Conservation (phyloP, 2,113 vertebrate species). For the Sebastes fasciatus region DNA sequence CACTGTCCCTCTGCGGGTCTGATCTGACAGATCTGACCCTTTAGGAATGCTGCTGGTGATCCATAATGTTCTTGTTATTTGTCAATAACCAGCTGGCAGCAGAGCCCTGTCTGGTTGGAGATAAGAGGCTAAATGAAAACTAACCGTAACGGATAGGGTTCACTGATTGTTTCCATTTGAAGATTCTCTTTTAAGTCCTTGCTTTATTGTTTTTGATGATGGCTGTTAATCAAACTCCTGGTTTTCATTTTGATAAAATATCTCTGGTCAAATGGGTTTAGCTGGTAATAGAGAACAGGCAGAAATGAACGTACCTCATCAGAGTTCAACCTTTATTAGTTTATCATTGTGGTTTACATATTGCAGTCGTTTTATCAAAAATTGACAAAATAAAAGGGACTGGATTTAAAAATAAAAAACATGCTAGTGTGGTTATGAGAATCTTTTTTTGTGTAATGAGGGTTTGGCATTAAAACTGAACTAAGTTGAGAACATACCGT, state of each 20-base stretch:
- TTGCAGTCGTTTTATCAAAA: conserved; percentile 22
- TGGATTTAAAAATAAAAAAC: conserved; percentile 9
- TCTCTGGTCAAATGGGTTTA: conserved; percentile 40
- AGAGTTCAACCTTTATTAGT: conserved; percentile 29
- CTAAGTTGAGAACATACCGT: background rate
- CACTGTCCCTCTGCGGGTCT: background rate
- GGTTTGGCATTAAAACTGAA: conserved; percentile 17
- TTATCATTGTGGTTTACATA: conserved; percentile 33
- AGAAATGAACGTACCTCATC: conserved; percentile 31
- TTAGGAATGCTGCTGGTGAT: background rate
- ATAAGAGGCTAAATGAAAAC: conserved; percentile 40
- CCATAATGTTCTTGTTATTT: conserved; percentile 50
- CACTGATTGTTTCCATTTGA: conserved; percentile 58
- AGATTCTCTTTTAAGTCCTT: conserved; percentile 47
- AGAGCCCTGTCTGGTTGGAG: background rate
- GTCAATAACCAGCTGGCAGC: conserved; percentile 42
- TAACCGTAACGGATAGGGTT: conserved; percentile 16
- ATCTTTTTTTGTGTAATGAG: conserved; percentile 3
- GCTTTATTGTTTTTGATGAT: conserved; percentile 38
- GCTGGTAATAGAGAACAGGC: conserved; percentile 27
- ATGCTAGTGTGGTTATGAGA: background rate
- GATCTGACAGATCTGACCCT: background rate
- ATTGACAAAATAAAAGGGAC: background rate
- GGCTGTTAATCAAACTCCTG: conserved; percentile 61
- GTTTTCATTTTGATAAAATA: conserved; percentile 44